Evolutionary conservation across 2,113 vertebrate genomes (phyloP).

Genomic region (Canis aureus): DNA sequence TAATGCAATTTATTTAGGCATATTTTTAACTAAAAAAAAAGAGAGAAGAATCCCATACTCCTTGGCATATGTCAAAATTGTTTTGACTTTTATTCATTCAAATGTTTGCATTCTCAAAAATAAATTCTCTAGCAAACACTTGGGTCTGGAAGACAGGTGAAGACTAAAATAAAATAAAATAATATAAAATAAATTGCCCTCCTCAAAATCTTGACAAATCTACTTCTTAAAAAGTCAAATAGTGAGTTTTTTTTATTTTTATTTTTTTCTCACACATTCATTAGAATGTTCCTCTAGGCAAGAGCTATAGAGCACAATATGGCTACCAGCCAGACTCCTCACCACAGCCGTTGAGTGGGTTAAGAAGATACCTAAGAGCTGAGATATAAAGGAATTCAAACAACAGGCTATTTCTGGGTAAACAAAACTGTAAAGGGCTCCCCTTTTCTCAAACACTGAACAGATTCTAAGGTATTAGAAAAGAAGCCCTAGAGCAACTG

Average conservation of each 20-base stretch:
- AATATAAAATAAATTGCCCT: not conserved
- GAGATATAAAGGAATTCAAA: constrained; percentile 38
- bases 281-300: not conserved
- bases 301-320: constrained; percentile 2
- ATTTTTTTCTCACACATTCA: not conserved
- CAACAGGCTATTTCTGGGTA: constrained; percentile 73
- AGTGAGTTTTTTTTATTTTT: not conserved
- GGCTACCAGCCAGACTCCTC: not conserved
- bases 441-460: constrained; percentile 69
- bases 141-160: constrained; percentile 48
- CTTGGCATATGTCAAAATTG: constrained; percentile 54
- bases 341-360: not conserved
- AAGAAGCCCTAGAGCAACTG: constrained; percentile 65
- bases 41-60: not conserved
- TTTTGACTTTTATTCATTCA: constrained; percentile 59
- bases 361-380: not conserved
- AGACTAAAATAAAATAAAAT: not conserved
- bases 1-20: not conserved
- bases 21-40: constrained; percentile 33
- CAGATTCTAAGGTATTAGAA: constrained; percentile 68
- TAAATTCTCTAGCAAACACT: constrained; percentile 56
- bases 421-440: constrained; percentile 70
- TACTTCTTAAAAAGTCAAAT: constrained; percentile 61
- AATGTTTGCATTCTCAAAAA: constrained; percentile 67
- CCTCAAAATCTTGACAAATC: constrained; percentile 60